Base-by-base conservation (phyloP, 2,113 vertebrate species). In the Labeo catla region DNA sequence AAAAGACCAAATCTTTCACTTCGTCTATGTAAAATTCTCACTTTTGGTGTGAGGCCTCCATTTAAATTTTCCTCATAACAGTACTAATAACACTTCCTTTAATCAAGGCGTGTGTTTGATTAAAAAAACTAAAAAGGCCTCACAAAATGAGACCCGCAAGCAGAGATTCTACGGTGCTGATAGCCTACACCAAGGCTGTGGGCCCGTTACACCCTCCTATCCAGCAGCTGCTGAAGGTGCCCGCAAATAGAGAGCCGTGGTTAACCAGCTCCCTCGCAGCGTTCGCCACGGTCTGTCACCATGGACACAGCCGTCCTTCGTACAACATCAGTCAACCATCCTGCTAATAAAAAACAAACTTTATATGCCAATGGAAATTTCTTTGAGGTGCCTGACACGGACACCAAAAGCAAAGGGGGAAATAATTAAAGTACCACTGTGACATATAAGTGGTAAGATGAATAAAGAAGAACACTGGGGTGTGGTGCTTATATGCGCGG, bases 331-430 rank as follows among this genome's bases (percentile, higher is more conserved):
- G 91, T 91, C 91, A 89, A 90, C 79, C 63, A 83, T 88, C 72
- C 72, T 73, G 76, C 90, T 86, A 91, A 91, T 92, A 91, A 93
- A 83, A 94, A 91, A 87, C 21, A 19, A 77, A 52, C 83, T 92
- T 92, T 91, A 93, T 87, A 91, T 82, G 91, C 84, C 85, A 92
- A 90, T 93, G 93, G 94, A 94, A 94, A 94, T 86, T 93, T 93
- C 92, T 91, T 88, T 92, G 93, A 91, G 91, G 91, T 91, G 80
- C 92, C 87, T 90, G 89, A 94, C 92, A 89, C 89, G 89, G 92
- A 93, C 92, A 89, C 91, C 89, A 88, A 84, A 77, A 89, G 89
- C 65, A 39, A 84, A 87, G 52, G 66, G 19, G 92, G 90, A 92
- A 93, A 93, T 91, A 88, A 92, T 92, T 92, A 93, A 93, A 93